Evolutionary conservation across 2,888 invertebrate genomes (phyloP).

Genomic region (Asteroscopus sphinx): DNA sequence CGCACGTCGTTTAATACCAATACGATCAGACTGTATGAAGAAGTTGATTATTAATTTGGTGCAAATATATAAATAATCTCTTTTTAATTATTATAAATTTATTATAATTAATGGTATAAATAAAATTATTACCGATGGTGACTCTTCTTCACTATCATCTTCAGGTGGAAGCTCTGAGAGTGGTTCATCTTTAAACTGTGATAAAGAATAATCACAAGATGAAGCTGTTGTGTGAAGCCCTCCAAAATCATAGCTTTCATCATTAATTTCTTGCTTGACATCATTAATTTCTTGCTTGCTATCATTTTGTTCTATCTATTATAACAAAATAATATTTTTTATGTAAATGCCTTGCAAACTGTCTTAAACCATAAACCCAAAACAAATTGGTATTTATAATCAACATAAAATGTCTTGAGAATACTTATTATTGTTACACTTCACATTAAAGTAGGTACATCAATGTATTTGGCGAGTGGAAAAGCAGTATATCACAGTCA

Average conservation of each 20-base stretch:
- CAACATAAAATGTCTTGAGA: no score
- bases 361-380: no score
- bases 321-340: neutral
- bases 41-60: constrained; percentile 5
- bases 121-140: constrained; percentile 91
- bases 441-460: no score
- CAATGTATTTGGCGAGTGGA: no score
- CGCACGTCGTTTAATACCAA: constrained; percentile 74
- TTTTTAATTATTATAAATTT: no score
- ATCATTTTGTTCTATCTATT: constrained; percentile 78
- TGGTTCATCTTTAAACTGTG: constrained; percentile 91
- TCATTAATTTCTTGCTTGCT: constrained; percentile 84
- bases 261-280: constrained; percentile 84
- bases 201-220: constrained; percentile 93
- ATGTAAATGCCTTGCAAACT: no score
- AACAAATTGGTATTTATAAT: no score
- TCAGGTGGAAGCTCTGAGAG: constrained; percentile 82
- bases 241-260: constrained; percentile 79
- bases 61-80: neutral
- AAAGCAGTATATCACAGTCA: neutral
- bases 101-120: constrained; percentile 7
- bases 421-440: no score
- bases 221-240: constrained; percentile 90
- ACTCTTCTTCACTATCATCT: constrained; percentile 93
- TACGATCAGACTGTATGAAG: constrained; percentile 68